Evolutionary conservation across 2,888 invertebrate genomes (phyloP).

Genomic region (Ophion obscuratus): DNA sequence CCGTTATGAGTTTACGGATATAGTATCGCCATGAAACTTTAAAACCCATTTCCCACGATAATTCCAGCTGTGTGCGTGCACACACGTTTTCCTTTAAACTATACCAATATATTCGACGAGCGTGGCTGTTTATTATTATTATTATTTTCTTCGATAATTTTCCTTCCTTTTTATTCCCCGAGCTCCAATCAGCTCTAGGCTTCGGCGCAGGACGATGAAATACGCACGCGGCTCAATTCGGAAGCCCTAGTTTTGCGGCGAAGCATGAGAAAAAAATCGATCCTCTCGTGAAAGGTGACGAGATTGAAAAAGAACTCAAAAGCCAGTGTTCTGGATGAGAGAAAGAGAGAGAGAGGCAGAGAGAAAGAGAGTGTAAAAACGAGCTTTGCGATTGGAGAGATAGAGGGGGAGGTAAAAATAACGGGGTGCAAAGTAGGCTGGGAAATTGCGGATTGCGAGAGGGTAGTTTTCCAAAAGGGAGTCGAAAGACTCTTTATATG

Average conservation of each 20-base stretch:
- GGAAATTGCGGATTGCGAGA: slow-evolving; percentile 55
- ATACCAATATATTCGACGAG: slow-evolving; percentile 32
- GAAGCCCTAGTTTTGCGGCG: slow-evolving; percentile 38
- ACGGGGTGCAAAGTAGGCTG: slow-evolving; percentile 64
- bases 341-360: neutral
- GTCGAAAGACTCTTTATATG: slow-evolving; percentile 25
- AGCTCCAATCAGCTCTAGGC: neutral
- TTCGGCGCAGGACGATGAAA: neutral
- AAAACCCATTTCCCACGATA: slow-evolving; percentile 6
- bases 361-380: neutral
- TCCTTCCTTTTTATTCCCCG: neutral
- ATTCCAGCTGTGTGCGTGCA: neutral
- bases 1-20: neutral
- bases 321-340: slow-evolving; percentile 16
- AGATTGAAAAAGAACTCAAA: slow-evolving; percentile 63
- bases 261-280: slow-evolving; percentile 45
- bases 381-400: neutral
- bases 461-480: slow-evolving; percentile 64
- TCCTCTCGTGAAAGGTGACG: slow-evolving; percentile 55
- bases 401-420: slow-evolving; percentile 17
- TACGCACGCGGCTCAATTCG: slow-evolving; percentile 37
- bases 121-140: neutral
- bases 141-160: neutral
- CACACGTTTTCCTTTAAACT: neutral
- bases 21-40: slow-evolving; percentile 28